Percentiles rank a stretch among this genome's conserved stretches.
Conservation (phyloP, 2,888 invertebrate genomes). For the Eurois occulta region DNA sequence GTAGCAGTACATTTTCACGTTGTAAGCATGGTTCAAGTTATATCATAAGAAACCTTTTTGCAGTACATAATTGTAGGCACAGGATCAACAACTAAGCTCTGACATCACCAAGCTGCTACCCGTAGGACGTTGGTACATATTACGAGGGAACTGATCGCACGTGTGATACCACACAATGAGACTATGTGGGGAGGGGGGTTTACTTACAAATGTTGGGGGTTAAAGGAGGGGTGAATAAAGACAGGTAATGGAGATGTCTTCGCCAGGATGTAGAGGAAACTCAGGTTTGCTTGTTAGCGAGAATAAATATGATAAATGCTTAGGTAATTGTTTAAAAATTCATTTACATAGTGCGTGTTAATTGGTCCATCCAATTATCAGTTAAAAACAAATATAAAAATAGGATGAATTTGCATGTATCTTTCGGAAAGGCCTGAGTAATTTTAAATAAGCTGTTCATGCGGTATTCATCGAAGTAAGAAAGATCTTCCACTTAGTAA, state of each 20-base stretch:
- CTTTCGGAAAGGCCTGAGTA: background rate
- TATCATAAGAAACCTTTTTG: background rate
- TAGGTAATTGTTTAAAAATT: background rate
- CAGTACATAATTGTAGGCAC: background rate
- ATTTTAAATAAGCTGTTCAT: background rate
- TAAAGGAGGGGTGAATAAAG: background rate
- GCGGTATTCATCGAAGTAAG: background rate
- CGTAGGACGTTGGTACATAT: constrained; percentile 10
- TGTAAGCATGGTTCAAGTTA: background rate
- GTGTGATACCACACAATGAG: constrained; percentile 38
- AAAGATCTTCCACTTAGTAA: background rate
- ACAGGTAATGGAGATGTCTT: constrained; percentile 19
- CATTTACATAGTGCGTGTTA: background rate
- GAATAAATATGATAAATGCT: background rate
- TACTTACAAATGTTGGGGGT: background rate
- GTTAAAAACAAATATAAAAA: background rate
- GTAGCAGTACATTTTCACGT: background rate
- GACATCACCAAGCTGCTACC: constrained; percentile 3
- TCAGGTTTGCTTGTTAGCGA: background rate
- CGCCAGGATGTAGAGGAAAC: background rate
- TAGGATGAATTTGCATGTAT: background rate
- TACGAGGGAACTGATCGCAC: constrained; percentile 33
- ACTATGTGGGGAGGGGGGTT: background rate
- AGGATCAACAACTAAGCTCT: background rate
- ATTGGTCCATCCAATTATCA: background rate